These are phyloP conservation scores for Toxotes lorentzi DNA, from an alignment of 2,797 vertebrate species.

Conservation along the genomic window DNA sequence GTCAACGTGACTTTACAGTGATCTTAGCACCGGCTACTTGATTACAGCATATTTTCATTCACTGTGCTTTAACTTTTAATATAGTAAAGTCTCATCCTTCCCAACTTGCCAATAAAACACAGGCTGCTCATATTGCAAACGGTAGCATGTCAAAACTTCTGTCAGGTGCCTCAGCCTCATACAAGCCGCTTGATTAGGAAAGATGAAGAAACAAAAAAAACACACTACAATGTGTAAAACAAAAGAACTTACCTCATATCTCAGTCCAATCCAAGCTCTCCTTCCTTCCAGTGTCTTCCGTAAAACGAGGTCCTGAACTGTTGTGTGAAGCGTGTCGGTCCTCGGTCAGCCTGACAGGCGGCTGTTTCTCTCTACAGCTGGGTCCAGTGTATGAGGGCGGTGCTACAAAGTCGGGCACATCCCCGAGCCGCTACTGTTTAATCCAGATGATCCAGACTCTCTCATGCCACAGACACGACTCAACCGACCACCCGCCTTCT, in stretches of 20 bases:
- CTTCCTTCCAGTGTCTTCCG: not conserved
- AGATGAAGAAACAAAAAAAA: not conserved
- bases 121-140: not conserved
- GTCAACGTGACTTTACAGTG: not conserved
- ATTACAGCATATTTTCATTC: not conserved
- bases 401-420: constrained; percentile 52
- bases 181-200: not conserved
- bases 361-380: constrained; percentile 38
- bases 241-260: constrained; percentile 41
- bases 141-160: not conserved
- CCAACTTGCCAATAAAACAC: not conserved
- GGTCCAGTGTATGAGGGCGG: constrained; percentile 64
- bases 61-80: not conserved
- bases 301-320: not conserved
- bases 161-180: constrained; percentile 51
- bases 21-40: not conserved
- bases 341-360: constrained; percentile 54
- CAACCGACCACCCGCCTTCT: constrained; percentile 2
- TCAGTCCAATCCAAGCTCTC: not conserved
- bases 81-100: not conserved
- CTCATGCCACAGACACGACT: not conserved
- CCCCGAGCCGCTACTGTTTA: constrained; percentile 38
- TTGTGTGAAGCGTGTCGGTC: constrained; percentile 17
- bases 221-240: not conserved
- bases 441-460: constrained; percentile 8